Evolutionary conservation across 2,888 invertebrate genomes (phyloP).

Genomic region (Spilarctia lutea): DNA sequence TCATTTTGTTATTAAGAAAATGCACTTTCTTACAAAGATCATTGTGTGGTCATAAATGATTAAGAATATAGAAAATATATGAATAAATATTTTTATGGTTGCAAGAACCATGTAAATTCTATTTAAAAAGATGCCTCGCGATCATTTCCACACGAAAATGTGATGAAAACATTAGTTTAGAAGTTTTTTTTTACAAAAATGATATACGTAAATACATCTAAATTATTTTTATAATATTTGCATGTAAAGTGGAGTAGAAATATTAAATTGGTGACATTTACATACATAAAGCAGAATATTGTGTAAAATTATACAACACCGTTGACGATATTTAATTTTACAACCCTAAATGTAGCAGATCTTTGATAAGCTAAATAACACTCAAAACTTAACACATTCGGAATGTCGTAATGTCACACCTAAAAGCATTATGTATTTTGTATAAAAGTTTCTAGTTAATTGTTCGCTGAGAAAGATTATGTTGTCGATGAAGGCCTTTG

Average conservation of each 20-base stretch:
- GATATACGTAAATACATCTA: conserved; percentile 19
- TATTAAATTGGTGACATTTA: conserved; percentile 25
- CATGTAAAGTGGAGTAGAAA: conserved; percentile 24
- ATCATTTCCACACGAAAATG: conserved; percentile 19
- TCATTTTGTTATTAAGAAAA: conserved; percentile 56
- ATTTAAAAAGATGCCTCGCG: conserved; percentile 25
- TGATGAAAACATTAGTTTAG: conserved; percentile 31
- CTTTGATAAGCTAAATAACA: conserved; percentile 46
- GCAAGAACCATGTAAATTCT: conserved; percentile 25
- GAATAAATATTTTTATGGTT: conserved; percentile 23
- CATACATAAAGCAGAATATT: conserved; percentile 22
- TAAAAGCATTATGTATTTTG: conserved; percentile 45
- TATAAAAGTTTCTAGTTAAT: conserved; percentile 38
- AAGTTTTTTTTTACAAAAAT: conserved; percentile 28
- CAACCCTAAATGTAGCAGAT: conserved; percentile 39
- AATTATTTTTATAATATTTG: conserved; percentile 28
- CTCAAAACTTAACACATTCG: conserved; percentile 49
- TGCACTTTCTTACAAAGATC: conserved; percentile 48
- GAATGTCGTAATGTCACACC: conserved; percentile 53
- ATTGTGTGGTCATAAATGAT: conserved; percentile 44
- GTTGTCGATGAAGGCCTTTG: conserved; percentile 43
- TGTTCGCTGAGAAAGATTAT: conserved; percentile 30
- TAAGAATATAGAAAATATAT: conserved; percentile 42
- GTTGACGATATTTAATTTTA: conserved; percentile 28
- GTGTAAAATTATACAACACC: conserved; percentile 33